Evolutionary conservation across 2,797 vertebrate genomes (phyloP).

Genomic region (Ibycter americanus): DNA sequence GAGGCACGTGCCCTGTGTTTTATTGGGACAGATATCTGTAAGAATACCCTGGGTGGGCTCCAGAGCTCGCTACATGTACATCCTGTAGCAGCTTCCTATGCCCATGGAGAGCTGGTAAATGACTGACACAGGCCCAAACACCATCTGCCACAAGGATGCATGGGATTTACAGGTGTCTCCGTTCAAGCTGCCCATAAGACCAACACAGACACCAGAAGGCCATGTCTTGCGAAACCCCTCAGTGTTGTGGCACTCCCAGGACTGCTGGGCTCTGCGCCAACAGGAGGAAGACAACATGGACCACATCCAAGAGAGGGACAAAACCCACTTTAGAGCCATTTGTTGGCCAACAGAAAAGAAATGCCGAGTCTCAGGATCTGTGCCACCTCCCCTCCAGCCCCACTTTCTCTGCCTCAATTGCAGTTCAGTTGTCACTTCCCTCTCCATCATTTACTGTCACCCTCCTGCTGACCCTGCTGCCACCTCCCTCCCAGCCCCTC

Average conservation of each 20-base stretch:
- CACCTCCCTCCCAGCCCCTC: background rate
- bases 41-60: background rate
- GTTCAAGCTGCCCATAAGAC: background rate
- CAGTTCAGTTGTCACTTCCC: background rate
- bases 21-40: background rate
- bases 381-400: background rate
- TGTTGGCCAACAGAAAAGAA: background rate
- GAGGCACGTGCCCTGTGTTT: background rate
- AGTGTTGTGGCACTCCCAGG: background rate
- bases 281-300: background rate
- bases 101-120: background rate
- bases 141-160: background rate
- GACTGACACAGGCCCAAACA: background rate
- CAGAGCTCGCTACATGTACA: rapidly evolving
- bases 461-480: background rate
- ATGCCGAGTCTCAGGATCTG: background rate
- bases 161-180: background rate
- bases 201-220: background rate
- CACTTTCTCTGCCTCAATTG: background rate
- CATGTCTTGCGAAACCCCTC: background rate
- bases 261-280: too few relatives aligned
- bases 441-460: background rate
- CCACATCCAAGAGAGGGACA: background rate
- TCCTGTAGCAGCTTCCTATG: background rate
- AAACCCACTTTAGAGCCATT: background rate